Evolutionary conservation across 2,888 invertebrate species (phyloP).

Genomic region (Pterobdella sp.): DNA sequence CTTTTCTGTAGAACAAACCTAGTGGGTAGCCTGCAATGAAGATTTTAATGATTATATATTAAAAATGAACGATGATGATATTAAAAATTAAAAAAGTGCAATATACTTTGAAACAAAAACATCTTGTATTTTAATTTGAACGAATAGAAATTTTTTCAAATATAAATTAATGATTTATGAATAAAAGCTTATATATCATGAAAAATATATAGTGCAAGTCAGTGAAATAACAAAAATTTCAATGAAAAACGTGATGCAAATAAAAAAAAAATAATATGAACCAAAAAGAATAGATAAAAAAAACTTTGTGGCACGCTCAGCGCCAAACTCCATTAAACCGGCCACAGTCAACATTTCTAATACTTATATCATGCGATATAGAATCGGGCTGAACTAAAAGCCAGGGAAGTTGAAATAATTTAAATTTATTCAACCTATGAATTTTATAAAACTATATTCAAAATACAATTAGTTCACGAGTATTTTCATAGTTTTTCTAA

Average conservation of each 20-base stretch:
- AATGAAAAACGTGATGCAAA: background rate
- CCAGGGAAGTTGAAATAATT: background rate
- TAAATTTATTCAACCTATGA: background rate
- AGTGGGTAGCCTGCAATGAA: conserved; percentile 63
- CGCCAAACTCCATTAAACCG: background rate
- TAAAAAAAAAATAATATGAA: conserved; percentile 9
- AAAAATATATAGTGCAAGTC: too few species aligned
- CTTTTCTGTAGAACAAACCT: conserved; percentile 60
- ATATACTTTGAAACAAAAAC: background rate
- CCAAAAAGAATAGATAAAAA: conserved; percentile 30
- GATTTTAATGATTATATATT: background rate
- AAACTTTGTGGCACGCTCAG: conserved; percentile 15
- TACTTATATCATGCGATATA: background rate
- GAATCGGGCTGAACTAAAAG: background rate
- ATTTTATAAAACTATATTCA: background rate
- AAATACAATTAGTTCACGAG: too few species aligned
- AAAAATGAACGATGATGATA: background rate
- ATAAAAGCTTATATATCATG: too few species aligned
- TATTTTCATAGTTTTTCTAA: too few species aligned
- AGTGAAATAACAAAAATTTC: too few species aligned
- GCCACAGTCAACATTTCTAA: conserved; percentile 3
- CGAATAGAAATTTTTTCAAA: too few species aligned
- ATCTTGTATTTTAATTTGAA: conserved; percentile 1
- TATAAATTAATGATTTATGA: too few species aligned
- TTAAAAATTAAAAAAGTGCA: background rate